Conservation (phyloP, 2,113 vertebrate species). For the Phocoena phocoena region DNA sequence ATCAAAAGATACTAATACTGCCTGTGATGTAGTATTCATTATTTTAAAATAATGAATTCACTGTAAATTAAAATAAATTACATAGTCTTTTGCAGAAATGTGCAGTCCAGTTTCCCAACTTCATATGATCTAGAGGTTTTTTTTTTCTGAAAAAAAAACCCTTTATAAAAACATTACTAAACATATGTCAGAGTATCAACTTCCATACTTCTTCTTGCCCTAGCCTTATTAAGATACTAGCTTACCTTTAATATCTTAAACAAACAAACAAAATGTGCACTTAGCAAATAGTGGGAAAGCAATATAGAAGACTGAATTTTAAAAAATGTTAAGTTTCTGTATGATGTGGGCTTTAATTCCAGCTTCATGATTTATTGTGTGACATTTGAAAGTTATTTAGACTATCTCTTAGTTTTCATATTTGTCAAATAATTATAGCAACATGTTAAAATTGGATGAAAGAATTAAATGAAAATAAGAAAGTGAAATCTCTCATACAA, state of each 20-base stretch:
- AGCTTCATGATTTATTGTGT: background rate
- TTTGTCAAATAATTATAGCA: background rate
- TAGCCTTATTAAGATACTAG: background rate
- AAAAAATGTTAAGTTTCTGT: background rate
- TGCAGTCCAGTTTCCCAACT: background rate
- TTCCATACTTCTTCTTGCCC: background rate
- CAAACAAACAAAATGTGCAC: background rate
- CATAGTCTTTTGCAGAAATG: background rate
- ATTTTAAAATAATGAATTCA: background rate
- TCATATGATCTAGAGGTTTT: background rate
- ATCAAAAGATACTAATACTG: background rate
- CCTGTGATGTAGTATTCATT: background rate
- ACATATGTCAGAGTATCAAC: background rate
- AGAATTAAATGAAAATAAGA: background rate
- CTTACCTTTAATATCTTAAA: background rate
- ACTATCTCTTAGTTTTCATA: background rate
- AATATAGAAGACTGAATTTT: background rate
- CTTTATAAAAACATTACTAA: background rate
- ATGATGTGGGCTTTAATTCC: background rate
- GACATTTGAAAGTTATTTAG: background rate
- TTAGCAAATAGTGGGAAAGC: background rate
- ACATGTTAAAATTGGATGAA: background rate
- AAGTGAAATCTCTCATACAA: background rate
- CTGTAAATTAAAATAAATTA: background rate
- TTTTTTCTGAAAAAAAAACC: background rate